These are phyloP conservation scores for Jacana jacana DNA, from an alignment of 2,113 vertebrate genomes.

Conservation along the genomic window DNA sequence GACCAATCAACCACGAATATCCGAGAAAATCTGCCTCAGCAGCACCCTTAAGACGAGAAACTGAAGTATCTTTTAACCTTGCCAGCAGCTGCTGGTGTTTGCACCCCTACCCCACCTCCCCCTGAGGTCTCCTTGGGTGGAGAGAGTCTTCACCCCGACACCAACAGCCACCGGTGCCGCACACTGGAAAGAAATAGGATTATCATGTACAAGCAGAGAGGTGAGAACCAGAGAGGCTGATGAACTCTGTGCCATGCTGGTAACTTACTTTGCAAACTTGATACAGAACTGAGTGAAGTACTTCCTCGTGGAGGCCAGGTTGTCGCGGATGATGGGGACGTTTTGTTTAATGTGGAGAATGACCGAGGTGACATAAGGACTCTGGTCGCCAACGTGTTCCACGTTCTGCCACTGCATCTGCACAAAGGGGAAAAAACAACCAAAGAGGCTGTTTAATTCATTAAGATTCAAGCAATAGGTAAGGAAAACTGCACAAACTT, in stretches of 20 bases:
- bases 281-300: slow-evolving; percentile 99
- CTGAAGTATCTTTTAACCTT: not conserved
- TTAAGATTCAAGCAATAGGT: not conserved
- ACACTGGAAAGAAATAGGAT: not conserved
- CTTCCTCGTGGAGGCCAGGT: slow-evolving; percentile 94
- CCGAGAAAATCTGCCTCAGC: not conserved
- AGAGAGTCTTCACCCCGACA: not conserved
- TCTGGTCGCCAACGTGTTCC: slow-evolving; percentile 98
- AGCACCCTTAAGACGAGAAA: not conserved
- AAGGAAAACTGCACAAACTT: not conserved
- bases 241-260: rapidly evolving
- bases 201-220: not conserved
- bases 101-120: not conserved
- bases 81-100: not conserved
- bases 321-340: slow-evolving; percentile 96
- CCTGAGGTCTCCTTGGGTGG: not conserved
- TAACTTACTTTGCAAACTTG: slow-evolving; percentile 94
- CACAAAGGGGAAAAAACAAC: not conserved
- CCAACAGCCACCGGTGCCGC: not conserved
- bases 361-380: slow-evolving; percentile 97
- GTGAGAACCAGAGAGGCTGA: not conserved
- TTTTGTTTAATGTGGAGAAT: slow-evolving; percentile 99
- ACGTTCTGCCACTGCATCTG: slow-evolving; percentile 99
- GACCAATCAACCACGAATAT: not conserved
- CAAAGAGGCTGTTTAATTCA: not conserved